Conservation (phyloP, 2,113 vertebrate species). For the Toxotes jaculatrix region DNA sequence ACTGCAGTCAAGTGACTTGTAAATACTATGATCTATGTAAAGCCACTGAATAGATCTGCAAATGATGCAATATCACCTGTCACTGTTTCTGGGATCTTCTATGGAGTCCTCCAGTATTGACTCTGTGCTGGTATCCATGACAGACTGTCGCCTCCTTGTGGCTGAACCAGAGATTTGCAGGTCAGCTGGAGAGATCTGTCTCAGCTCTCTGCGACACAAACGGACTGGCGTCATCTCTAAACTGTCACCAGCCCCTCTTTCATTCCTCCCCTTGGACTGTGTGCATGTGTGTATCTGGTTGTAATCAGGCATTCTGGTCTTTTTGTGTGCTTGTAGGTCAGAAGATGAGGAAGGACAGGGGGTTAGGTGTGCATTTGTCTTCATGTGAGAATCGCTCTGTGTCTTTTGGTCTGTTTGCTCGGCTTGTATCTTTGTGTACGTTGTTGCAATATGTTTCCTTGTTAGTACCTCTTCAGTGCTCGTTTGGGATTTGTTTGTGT, state of each 20-base stretch:
- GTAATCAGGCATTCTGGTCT: not conserved
- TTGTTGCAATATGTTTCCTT: slow-evolving; percentile 25
- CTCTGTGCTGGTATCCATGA: slow-evolving; percentile 71
- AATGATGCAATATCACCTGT: slow-evolving; percentile 44
- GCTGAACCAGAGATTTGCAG: slow-evolving; percentile 63
- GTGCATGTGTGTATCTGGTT: slow-evolving; percentile 26
- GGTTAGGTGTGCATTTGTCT: slow-evolving; percentile 1
- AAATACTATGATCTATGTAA: not conserved
- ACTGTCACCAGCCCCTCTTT: slow-evolving; percentile 44
- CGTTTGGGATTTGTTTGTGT: slow-evolving; percentile 3
- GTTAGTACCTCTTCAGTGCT: slow-evolving; percentile 25
- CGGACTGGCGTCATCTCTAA: slow-evolving; percentile 79
- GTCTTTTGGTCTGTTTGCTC: slow-evolving; percentile 30
- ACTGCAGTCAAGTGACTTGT: not conserved
- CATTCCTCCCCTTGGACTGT: slow-evolving; percentile 8
- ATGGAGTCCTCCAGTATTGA: slow-evolving; percentile 84
- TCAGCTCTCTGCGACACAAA: slow-evolving; percentile 85
- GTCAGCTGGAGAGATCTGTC: slow-evolving; percentile 81
- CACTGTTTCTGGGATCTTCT: slow-evolving; percentile 79
- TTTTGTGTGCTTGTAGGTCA: slow-evolving; percentile 19
- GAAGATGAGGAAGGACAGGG: slow-evolving; percentile 16
- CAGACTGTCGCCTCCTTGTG: slow-evolving; percentile 73
- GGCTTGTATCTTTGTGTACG: slow-evolving; percentile 52
- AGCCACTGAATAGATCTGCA: not conserved
- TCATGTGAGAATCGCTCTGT: not conserved